Evolutionary conservation across 2,888 invertebrate genomes (phyloP), one percentile per base, ranked within the genome.

Genomic region (Eledona agricola): DNA sequence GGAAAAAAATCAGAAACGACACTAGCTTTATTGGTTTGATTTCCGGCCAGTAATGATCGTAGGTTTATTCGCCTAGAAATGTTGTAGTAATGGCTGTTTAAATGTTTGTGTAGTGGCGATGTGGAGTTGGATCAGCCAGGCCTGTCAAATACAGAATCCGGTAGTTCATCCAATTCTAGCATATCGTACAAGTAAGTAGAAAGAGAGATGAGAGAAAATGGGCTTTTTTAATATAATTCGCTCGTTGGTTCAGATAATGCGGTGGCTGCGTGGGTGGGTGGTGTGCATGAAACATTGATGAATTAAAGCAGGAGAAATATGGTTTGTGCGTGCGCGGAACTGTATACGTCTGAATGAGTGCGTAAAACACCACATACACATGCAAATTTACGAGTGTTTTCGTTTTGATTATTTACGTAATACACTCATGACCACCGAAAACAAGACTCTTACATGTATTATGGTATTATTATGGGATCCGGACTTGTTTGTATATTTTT

Each of bases 111-210:
- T 75, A 83, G 82, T 78, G 87, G 87, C 78, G 69, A 71, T 58
- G 84, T 83, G 72, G 87, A 88, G 70, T 80, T 83, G 74, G 82
- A 84, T 65, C 82, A 83, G 63, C 76, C 79, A 71, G 80, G 78
- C 63, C 77, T 81, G 63, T 74, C 76, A 28, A 77, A 76, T 62
- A 69, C 79, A 64, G 81, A 81, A 72, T 86, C 85, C 61, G 84
- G 85, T 64, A 87, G 86, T 77, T 88, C 88, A 58, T 88, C 88
- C 60, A 86, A 82, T 75, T 86, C 85, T 67, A 86, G 85, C 77
- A 78, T 85, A 66, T 85, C 84, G 53, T 80, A 79, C 65, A 81
- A 85, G 75, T 75, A 64, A 71, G 72, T 62, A 52, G 37, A 37
- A 10, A 12, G 32, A 42, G 9, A 25, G 26, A 28, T 45, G 45